A percentile compares a stretch with the other conserved stretches of the same genome.
phyloP scores from a whole-genome alignment of 2,113 vertebrate species.

The Felis catus region DNA sequence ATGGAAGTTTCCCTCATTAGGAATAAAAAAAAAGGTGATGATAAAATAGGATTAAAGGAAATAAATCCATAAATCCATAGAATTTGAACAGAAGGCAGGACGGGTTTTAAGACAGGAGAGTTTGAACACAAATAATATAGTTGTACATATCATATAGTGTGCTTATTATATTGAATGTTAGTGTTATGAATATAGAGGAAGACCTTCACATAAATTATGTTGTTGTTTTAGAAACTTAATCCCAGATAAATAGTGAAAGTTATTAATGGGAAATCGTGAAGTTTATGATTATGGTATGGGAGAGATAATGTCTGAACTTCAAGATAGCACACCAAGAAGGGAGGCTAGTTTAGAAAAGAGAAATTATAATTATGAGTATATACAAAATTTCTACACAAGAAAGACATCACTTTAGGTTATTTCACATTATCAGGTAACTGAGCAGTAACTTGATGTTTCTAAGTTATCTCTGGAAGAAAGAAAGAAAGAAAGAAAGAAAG shows the following conservation, averaged over 20 bases:
- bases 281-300: background rate
- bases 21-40: background rate
- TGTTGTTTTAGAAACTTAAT: background rate
- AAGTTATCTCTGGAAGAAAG: background rate
- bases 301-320: background rate
- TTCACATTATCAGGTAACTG: background rate
- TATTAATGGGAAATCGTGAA: background rate
- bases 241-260: background rate
- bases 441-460: background rate
- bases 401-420: background rate
- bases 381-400: background rate
- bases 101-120: background rate
- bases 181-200: background rate
- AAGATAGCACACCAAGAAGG: background rate
- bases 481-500: background rate
- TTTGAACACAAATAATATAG: background rate
- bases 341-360: background rate
- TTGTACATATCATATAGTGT: background rate
- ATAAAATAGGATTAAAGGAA: background rate
- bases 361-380: background rate
- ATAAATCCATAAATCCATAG: background rate
- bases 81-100: background rate
- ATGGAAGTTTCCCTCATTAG: background rate
- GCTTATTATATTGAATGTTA: background rate
- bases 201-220: background rate